Conservation (phyloP, 2,797 vertebrate species). For the Euphonia xanthogaster region DNA sequence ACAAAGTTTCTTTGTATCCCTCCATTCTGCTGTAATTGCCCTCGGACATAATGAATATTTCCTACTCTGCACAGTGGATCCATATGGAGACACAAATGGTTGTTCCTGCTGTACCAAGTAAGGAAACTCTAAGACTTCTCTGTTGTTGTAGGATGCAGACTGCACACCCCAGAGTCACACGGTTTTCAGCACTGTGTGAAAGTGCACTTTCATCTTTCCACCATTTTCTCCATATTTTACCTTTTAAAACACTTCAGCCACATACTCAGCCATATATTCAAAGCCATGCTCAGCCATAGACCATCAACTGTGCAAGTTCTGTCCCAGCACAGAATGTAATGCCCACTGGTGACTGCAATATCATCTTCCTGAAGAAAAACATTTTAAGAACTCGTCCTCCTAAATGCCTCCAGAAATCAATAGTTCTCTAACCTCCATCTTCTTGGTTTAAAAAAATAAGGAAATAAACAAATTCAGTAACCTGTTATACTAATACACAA, state of each 20-base stretch:
- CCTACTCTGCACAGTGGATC: background rate
- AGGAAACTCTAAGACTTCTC: background rate
- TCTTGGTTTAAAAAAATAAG: background rate
- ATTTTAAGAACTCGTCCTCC: background rate
- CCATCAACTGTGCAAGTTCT: background rate
- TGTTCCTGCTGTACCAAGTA: background rate
- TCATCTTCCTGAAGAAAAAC: background rate
- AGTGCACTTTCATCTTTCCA: background rate
- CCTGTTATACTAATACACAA: background rate
- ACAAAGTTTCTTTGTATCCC: background rate
- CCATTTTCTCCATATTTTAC: background rate
- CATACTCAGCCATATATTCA: background rate
- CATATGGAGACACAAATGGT: background rate
- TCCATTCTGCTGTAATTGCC: background rate
- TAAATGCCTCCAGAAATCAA: background rate
- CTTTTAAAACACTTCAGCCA: background rate
- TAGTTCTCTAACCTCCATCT: background rate
- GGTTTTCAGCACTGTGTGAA: background rate
- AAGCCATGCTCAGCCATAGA: background rate
- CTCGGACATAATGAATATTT: background rate
- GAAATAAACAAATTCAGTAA: background rate
- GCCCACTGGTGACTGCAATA: background rate
- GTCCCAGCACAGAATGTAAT: background rate
- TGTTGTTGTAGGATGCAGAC: background rate
- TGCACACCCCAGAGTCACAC: background rate